Evolutionary conservation across 2,888 invertebrate genomes (phyloP), one percentile per base, ranked within the genome.

Genomic region (Troides aeacus): DNA sequence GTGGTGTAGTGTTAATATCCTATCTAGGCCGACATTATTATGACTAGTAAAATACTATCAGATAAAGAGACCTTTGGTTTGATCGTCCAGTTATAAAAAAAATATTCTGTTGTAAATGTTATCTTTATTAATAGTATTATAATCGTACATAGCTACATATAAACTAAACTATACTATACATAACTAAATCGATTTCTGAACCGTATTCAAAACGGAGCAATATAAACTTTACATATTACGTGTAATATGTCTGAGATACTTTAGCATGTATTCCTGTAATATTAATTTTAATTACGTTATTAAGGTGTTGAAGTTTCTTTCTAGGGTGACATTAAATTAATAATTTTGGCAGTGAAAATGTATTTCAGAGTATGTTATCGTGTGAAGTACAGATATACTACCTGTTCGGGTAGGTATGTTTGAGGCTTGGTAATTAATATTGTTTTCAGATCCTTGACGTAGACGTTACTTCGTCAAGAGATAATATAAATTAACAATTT

Each of bases 341-440:
- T 61, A 65, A 66, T 64, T 64, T 69, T 57, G 65, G 23, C 56
- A 50, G 50, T 42, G 61, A 65, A 61, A 65, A 39, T 65, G 53
- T 61, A 57, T 46, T 65, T 36, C 15, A 69, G 61, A 62, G 39
- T 61, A 36, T 60, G 59, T 69, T 39, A 56, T 64, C 66, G 73
- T 67, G 71, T 69, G 69, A 67, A 50, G 62, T 62, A 62, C 62
- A 66, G 66, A 56, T 63, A 57, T 66, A 62, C 23, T 66, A 62
- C 23, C 60, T 53, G 57, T 24, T 58, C 53, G 30, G 62, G 62
- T 71, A 71, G 69, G 72, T 71, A 73, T 76, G 78, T 79, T 78
- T 78, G 78, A 78, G 74, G 74, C 64, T 70, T 68, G 66, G 71
- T 78, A 79, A 84, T 84, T 83, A 81, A 82, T 78, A 80, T 78